phyloP scores from a whole-genome alignment of 2,888 invertebrate genomes.

The Pemphredon lugubris region DNA sequence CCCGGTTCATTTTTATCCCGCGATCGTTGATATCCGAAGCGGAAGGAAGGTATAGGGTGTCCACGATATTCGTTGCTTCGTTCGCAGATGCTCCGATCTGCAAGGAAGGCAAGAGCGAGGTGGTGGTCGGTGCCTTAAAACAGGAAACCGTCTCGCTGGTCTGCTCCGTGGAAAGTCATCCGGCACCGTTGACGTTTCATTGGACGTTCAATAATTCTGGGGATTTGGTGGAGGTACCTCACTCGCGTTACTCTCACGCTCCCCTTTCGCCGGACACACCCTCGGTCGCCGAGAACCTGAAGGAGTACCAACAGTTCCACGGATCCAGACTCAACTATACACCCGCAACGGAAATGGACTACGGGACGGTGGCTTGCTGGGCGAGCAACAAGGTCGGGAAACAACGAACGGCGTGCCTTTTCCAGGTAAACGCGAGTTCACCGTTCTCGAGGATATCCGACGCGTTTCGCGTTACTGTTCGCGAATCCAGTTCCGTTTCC shows the following conservation, averaged over 20 bases:
- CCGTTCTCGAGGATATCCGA: too few relatives aligned
- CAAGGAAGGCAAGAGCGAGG: slow-evolving; percentile 87
- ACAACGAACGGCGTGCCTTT: slow-evolving; percentile 92
- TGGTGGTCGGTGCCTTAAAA: slow-evolving; percentile 91
- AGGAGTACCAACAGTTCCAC: slow-evolving; percentile 79
- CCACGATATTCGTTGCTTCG: too few relatives aligned
- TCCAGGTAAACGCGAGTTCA: slow-evolving; percentile 84
- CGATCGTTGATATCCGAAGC: too few relatives aligned
- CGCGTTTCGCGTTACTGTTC: too few relatives aligned
- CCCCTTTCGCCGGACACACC: slow-evolving; percentile 70
- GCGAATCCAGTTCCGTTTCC: too few relatives aligned
- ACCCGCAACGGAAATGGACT: slow-evolving; percentile 93
- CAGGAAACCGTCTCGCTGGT: slow-evolving; percentile 93
- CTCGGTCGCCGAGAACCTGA: slow-evolving; percentile 72
- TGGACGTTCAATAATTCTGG: slow-evolving; percentile 97
- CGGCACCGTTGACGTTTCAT: slow-evolving; percentile 91
- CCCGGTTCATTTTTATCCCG: too few relatives aligned
- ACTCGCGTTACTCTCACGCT: slow-evolving; percentile 82
- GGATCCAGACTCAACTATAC: slow-evolving; percentile 91
- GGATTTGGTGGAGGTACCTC: slow-evolving; percentile 90
- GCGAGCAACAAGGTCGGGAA: slow-evolving; percentile 92
- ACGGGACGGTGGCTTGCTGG: slow-evolving; percentile 94
- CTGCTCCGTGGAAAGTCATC: slow-evolving; percentile 94
- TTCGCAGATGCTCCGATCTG: slow-evolving; percentile 75
- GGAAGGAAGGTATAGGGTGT: too few relatives aligned